Evolutionary conservation across 1,140 invertebrate species (phyloP).

Genomic region (Andrena cerasifolii): DNA sequence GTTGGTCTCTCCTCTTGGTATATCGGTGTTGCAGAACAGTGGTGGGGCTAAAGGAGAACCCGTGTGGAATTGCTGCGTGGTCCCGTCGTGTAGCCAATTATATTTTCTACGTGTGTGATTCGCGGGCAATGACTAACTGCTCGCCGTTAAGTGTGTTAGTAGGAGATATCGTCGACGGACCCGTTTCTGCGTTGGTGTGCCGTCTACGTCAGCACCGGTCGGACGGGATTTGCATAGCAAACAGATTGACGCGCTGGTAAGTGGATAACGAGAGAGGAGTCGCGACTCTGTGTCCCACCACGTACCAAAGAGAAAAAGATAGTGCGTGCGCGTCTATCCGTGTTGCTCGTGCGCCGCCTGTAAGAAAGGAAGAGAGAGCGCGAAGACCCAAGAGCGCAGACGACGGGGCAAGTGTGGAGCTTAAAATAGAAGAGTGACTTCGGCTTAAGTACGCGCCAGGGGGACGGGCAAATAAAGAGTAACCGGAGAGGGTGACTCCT

Average conservation of each 20-base stretch:
- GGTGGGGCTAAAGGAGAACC: conserved; percentile 55
- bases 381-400: conserved; percentile 39
- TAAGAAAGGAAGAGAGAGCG: conserved; percentile 30
- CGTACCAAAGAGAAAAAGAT: conserved; percentile 58
- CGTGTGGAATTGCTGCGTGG: conserved; percentile 62
- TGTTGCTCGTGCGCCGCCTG: conserved; percentile 7
- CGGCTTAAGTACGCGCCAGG: conserved; percentile 54
- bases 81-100: conserved; percentile 55
- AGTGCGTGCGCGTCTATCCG: conserved; percentile 31
- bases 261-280: conserved; percentile 73
- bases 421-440: conserved; percentile 65
- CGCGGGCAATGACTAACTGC: conserved; percentile 77
- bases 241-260: conserved; percentile 78
- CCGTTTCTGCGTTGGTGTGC: conserved; percentile 62
- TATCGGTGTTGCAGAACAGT: conserved; percentile 41
- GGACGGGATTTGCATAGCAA: conserved; percentile 80
- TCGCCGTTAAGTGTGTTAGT: conserved; percentile 73
- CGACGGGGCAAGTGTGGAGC: conserved; percentile 58
- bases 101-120: conserved; percentile 64
- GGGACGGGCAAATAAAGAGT: conserved; percentile 51
- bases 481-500: conserved; percentile 50
- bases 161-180: conserved; percentile 70
- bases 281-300: conserved; percentile 54
- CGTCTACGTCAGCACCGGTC: conserved; percentile 76
- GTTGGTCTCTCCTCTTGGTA: conserved; percentile 20